Evolutionary conservation across 1,140 invertebrate genomes (phyloP).

Genomic region (Leptonema lineaticorne): DNA sequence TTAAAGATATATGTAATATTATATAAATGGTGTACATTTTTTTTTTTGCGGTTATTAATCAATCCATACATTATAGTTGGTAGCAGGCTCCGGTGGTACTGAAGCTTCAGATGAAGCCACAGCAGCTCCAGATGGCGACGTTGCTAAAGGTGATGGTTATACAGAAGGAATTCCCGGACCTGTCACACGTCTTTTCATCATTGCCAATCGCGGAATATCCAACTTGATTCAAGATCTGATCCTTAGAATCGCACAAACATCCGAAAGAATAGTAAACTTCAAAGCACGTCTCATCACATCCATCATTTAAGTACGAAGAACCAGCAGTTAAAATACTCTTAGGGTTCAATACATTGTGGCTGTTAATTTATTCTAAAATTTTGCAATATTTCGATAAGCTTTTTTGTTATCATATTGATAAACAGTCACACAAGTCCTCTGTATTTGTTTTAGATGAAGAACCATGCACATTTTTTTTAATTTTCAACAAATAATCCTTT

Average conservation of each 20-base stretch:
- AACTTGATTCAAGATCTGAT: slow-evolving; percentile 84
- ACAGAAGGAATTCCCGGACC: slow-evolving; percentile 81
- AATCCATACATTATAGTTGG: slow-evolving; percentile 69
- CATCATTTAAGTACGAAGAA: slow-evolving; percentile 66
- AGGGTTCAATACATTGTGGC: slow-evolving; percentile 1
- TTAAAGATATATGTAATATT: too few species aligned
- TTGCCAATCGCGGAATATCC: slow-evolving; percentile 79
- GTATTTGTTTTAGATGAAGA: too few species aligned
- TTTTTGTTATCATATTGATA: too few species aligned
- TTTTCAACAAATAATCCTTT: too few species aligned
- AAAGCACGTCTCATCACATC: slow-evolving; percentile 85
- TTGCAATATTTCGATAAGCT: too few species aligned
- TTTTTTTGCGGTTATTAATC: too few species aligned
- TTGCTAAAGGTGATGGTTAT: slow-evolving; percentile 61
- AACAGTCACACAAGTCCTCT: too few species aligned
- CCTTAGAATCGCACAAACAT: slow-evolving; percentile 81
- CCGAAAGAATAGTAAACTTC: slow-evolving; percentile 87
- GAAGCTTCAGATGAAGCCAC: slow-evolving; percentile 61
- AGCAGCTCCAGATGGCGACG: slow-evolving; percentile 57
- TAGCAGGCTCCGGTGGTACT: slow-evolving; percentile 66
- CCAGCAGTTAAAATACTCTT: background rate
- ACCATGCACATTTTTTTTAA: too few species aligned
- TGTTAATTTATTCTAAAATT: too few species aligned
- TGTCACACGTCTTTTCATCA: slow-evolving; percentile 78
- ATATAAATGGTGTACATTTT: too few species aligned